These are phyloP conservation scores for Brachionus paranguensis DNA, from an alignment of 1,140 invertebrate genomes.

Conservation along the genomic window DNA sequence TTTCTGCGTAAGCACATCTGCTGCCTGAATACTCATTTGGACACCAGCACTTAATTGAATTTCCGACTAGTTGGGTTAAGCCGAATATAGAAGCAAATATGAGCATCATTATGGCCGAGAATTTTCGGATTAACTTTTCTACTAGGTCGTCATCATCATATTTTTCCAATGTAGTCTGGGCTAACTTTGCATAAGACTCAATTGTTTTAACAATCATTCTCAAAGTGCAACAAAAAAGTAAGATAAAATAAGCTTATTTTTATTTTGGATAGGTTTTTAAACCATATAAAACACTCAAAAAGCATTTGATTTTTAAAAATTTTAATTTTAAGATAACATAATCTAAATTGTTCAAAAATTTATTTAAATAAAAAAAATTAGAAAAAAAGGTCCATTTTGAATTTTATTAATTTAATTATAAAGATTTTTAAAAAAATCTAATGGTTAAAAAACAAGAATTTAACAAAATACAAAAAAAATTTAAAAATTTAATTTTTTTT, in stretches of 20 bases:
- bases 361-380: too few relatives aligned
- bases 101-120: constrained; percentile 21
- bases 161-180: background rate
- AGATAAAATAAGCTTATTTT: background rate
- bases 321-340: background rate
- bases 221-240: background rate
- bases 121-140: background rate
- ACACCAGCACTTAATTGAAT: constrained; percentile 12
- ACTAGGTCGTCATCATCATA: constrained; percentile 20
- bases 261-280: too few relatives aligned
- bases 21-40: constrained; percentile 5
- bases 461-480: too few relatives aligned
- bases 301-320: too few relatives aligned
- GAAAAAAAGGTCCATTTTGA: too few relatives aligned
- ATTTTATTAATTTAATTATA: too few relatives aligned
- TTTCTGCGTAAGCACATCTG: background rate
- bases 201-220: background rate
- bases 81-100: background rate
- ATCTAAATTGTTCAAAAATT: background rate
- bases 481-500: too few relatives aligned
- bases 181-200: background rate
- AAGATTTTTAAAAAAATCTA: too few relatives aligned
- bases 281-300: too few relatives aligned
- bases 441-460: too few relatives aligned
- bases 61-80: background rate